These are phyloP conservation scores for Bos indicus DNA, from an alignment of 2,113 vertebrate species.

Conservation along the genomic window DNA sequence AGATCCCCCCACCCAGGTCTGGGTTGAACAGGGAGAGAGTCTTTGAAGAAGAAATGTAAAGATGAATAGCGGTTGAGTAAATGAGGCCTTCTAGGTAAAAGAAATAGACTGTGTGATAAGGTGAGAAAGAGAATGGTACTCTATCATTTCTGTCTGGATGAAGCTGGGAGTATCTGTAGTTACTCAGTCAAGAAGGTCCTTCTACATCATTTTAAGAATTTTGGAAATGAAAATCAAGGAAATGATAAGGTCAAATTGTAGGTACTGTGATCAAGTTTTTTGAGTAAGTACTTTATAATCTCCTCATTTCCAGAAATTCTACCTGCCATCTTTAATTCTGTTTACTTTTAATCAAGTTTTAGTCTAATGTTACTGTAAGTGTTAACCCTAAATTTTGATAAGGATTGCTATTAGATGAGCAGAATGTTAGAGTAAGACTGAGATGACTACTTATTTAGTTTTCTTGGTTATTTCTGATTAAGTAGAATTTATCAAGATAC, in stretches of 20 bases:
- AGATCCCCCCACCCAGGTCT: not conserved
- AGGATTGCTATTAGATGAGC: not conserved
- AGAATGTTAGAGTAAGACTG: not conserved
- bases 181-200: not conserved
- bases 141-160: not conserved
- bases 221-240: not conserved
- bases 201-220: not conserved
- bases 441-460: not conserved
- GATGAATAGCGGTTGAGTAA: not conserved
- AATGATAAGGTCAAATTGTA: not conserved
- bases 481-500: not conserved
- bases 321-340: not conserved
- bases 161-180: not conserved
- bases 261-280: not conserved
- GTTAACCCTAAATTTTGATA: not conserved
- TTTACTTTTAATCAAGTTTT: not conserved
- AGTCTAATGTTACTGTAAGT: not conserved
- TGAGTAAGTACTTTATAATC: not conserved
- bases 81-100: not conserved
- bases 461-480: not conserved
- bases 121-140: not conserved
- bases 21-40: not conserved
- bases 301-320: not conserved
- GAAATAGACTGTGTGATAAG: not conserved
- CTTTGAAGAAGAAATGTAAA: not conserved